A percentile compares a stretch with the other conserved stretches of the same genome.
These are phyloP conservation scores for Lagopus muta DNA, from an alignment of 2,113 vertebrate genomes.

Conservation along the genomic window DNA sequence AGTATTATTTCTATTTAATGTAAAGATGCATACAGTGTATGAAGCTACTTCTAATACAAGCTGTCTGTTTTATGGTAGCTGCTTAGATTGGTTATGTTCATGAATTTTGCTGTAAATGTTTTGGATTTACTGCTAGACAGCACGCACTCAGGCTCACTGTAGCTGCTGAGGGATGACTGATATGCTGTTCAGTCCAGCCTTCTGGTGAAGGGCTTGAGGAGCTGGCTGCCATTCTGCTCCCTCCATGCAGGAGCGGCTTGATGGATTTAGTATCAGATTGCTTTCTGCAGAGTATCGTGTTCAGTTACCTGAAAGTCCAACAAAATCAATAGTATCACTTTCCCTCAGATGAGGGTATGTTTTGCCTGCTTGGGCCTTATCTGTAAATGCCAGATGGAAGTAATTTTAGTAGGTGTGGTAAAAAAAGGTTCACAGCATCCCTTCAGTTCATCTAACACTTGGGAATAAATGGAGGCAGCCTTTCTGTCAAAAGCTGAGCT, in stretches of 20 bases:
- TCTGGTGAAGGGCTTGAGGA: background rate
- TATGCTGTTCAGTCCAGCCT: background rate
- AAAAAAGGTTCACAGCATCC: background rate
- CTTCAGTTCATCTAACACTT: background rate
- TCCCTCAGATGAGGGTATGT: background rate
- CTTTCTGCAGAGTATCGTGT: background rate
- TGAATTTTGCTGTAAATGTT: background rate
- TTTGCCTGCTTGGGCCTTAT: background rate
- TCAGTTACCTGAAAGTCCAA: background rate
- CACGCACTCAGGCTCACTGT: background rate
- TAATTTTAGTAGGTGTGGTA: background rate
- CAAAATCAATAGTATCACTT: background rate
- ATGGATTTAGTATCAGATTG: background rate
- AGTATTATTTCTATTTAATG: background rate
- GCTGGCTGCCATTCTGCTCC: fast-evolving
- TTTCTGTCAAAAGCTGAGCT: background rate
- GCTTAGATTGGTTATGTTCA: fast-evolving
- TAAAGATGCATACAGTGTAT: background rate
- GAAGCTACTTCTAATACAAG: background rate
- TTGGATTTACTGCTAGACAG: background rate
- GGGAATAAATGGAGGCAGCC: background rate
- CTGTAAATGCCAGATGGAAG: background rate
- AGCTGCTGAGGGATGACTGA: background rate
- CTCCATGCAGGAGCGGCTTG: background rate
- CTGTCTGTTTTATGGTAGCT: fast-evolving